Evolutionary conservation across 2,888 invertebrate species (phyloP).

Genomic region (Euclidia mi): DNA sequence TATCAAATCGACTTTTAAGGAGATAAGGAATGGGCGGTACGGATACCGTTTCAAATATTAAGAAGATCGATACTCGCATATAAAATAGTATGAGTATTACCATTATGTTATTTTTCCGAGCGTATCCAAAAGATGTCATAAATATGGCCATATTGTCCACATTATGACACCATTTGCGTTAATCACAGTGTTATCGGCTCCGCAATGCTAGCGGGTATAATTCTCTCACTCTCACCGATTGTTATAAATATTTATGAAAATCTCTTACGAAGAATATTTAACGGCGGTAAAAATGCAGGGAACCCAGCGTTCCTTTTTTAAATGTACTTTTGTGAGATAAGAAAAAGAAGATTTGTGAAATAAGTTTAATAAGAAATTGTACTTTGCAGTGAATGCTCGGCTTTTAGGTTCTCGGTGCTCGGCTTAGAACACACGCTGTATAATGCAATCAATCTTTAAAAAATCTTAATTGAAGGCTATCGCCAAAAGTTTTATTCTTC

Average conservation of each 20-base stretch:
- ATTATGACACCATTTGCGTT: slow-evolving; percentile 59
- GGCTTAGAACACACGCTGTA: too few species aligned
- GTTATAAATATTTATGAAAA: slow-evolving; percentile 22
- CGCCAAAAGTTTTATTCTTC: too few species aligned
- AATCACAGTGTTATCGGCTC: slow-evolving; percentile 50
- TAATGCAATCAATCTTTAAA: too few species aligned
- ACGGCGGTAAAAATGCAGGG: not conserved
- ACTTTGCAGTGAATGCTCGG: too few species aligned
- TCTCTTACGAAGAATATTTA: not conserved
- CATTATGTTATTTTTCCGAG: slow-evolving; percentile 26
- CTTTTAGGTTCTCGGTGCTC: too few species aligned
- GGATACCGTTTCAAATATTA: slow-evolving; percentile 10
- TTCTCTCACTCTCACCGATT: slow-evolving; percentile 23
- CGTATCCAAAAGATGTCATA: slow-evolving; percentile 33
- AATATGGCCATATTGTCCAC: slow-evolving; percentile 49
- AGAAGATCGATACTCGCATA: slow-evolving; percentile 7
- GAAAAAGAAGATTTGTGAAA: too few species aligned
- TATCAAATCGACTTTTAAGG: not conserved
- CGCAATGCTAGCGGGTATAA: slow-evolving; percentile 14
- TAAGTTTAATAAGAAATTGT: too few species aligned
- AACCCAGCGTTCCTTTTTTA: too few species aligned
- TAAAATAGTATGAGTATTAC: slow-evolving; percentile 9
- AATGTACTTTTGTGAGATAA: too few species aligned
- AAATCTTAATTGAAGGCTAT: too few species aligned
- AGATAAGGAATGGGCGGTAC: slow-evolving; percentile 12